phyloP scores from a whole-genome alignment of 2,888 invertebrate species.

The Agrypnus murinus region DNA sequence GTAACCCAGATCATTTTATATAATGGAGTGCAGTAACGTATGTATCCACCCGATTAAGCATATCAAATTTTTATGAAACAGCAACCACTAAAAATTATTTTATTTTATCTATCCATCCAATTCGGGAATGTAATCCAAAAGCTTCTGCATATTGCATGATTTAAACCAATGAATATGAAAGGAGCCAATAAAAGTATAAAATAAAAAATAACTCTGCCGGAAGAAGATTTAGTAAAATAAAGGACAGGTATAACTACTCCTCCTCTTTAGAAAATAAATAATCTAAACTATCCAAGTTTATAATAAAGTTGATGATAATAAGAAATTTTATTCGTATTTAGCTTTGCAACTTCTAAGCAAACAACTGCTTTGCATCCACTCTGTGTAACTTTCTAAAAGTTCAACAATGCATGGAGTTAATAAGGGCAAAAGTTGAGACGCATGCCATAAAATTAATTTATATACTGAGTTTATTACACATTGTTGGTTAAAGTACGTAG shows the following conservation, averaged over 20 bases:
- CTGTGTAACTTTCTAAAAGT: conserved; percentile 43
- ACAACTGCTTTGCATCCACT: conserved; percentile 40
- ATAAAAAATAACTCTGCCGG: neutral
- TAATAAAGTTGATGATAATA: neutral
- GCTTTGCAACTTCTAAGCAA: conserved; percentile 34
- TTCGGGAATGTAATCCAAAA: neutral
- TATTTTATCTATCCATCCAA: neutral
- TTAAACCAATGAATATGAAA: conserved; percentile 9
- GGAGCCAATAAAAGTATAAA: neutral
- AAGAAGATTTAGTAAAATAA: neutral
- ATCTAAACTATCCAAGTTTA: conserved; percentile 8
- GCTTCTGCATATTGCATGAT: conserved; percentile 10
- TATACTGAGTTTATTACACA: conserved; percentile 49
- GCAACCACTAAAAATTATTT: neutral
- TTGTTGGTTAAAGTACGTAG: conserved; percentile 43
- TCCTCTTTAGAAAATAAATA: neutral
- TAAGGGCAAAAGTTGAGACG: conserved; percentile 49
- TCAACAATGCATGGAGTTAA: conserved; percentile 48
- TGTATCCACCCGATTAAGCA: neutral
- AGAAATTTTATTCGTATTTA: conserved; percentile 21
- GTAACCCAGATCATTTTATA: too few species aligned
- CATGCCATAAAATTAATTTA: conserved; percentile 48
- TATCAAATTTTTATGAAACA: conserved; percentile 1
- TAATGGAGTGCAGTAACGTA: too few species aligned
- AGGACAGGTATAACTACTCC: neutral